Conservation (phyloP, 2,797 vertebrate species). For the Chiloscyllium punctatum region DNA sequence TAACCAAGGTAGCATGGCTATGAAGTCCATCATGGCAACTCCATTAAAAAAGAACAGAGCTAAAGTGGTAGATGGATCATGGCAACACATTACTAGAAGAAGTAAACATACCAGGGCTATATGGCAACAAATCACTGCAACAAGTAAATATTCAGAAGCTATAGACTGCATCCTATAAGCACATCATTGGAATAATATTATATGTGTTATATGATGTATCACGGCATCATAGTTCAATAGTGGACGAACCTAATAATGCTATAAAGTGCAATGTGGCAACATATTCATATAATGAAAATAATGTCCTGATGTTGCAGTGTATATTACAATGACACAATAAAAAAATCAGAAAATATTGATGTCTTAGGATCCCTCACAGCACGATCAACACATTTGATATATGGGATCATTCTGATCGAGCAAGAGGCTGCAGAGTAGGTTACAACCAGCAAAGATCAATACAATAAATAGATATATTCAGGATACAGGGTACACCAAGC, state of each 20-base stretch:
- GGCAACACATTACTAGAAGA: background rate
- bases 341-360: background rate
- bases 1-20: background rate
- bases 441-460: background rate
- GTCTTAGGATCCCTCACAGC: background rate
- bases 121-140: background rate
- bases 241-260: background rate
- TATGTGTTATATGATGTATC: too few relatives aligned
- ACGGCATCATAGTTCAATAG: too few relatives aligned
- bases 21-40: background rate
- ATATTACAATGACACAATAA: too few relatives aligned
- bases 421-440: background rate
- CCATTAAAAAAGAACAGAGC: background rate
- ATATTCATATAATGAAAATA: background rate
- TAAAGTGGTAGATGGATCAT: background rate
- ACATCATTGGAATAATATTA: background rate
- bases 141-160: background rate
- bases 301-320: background rate
- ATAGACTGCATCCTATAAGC: background rate
- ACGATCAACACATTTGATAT: background rate
- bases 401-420: background rate
- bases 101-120: background rate
- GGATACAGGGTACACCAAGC: background rate
- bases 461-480: background rate
- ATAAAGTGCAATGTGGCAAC: background rate